Evolutionary conservation across 2,113 vertebrate genomes (phyloP).

Genomic region (Todiramphus saurophagus): DNA sequence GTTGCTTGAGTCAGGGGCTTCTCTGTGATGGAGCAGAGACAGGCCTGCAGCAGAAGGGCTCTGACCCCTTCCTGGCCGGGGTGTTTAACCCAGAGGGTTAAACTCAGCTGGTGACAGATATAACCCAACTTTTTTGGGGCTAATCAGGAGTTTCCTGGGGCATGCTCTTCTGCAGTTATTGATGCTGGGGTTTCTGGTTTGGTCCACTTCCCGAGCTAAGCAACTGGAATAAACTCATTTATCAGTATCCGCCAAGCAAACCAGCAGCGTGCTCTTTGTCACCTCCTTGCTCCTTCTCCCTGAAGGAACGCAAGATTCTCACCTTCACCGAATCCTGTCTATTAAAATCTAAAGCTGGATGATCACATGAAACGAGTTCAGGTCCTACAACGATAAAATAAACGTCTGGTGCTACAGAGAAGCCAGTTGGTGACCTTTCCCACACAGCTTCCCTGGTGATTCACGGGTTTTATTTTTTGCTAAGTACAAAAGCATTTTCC

Average conservation of each 20-base stretch:
- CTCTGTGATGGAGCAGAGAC: background rate
- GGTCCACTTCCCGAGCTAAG: rapidly evolving
- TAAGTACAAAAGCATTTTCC: slow-evolving; percentile 40
- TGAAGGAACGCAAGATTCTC: background rate
- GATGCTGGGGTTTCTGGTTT: rapidly evolving
- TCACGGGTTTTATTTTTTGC: slow-evolving; percentile 47
- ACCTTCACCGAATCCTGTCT: background rate
- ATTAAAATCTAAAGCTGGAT: background rate
- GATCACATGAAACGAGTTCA: background rate
- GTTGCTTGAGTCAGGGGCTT: background rate
- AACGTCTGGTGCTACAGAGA: background rate
- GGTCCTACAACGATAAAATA: background rate
- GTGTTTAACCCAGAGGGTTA: background rate
- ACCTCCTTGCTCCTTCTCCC: background rate
- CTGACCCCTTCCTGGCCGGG: too few relatives aligned
- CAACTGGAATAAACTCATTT: background rate
- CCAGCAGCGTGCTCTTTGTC: background rate
- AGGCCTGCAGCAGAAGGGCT: background rate
- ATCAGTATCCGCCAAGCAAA: background rate
- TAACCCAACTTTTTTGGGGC: background rate
- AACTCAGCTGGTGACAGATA: background rate
- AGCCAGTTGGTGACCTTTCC: slow-evolving; percentile 40
- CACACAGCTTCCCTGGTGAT: slow-evolving; percentile 13
- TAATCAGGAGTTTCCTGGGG: background rate
- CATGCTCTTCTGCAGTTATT: rapidly evolving